Percentiles rank a stretch among this genome's conserved stretches.
These are phyloP conservation scores for Drosophila demipolita DNA, from an alignment of 2,888 invertebrate genomes.

Conservation along the genomic window DNA sequence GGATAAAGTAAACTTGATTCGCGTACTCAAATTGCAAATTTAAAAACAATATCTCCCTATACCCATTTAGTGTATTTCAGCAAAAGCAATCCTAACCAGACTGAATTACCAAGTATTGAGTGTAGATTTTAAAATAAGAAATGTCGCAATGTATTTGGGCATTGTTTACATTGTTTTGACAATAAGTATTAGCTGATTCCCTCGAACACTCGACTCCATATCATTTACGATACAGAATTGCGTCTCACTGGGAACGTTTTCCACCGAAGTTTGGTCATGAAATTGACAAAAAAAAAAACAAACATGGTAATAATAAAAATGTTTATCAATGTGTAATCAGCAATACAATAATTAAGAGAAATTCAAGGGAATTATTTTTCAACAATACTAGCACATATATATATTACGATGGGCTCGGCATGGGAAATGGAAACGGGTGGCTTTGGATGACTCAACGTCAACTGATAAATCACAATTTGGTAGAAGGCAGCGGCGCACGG, in stretches of 20 bases:
- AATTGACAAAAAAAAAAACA: constrained; percentile 3
- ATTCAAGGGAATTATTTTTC: constrained; percentile 55
- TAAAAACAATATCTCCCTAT: not conserved
- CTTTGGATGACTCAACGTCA: constrained; percentile 35
- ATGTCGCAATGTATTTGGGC: not conserved
- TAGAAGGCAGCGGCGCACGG: constrained; percentile 15
- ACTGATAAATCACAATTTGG: constrained; percentile 27
- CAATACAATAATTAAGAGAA: constrained; percentile 32
- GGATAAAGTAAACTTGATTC: not conserved
- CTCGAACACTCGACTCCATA: not conserved
- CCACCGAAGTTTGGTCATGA: constrained; percentile 32
- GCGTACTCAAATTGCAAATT: not conserved
- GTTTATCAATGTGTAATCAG: constrained; percentile 37
- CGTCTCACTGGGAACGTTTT: constrained; percentile 37
- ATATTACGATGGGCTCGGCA: constrained; percentile 40
- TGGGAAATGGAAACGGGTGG: not conserved
- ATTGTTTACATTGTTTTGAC: constrained; percentile 1
- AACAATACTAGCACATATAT: constrained; percentile 26
- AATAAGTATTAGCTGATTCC: not conserved
- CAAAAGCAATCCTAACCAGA: not conserved
- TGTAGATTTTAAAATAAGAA: not conserved
- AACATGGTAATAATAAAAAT: constrained; percentile 6
- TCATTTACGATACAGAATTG: constrained; percentile 20
- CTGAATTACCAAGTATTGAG: not conserved
- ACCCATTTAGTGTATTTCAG: not conserved